A percentile compares a stretch with the other conserved stretches of the same genome.
phyloP scores from a whole-genome alignment of 2,113 vertebrate genomes.

The Dromiciops gliroides region DNA sequence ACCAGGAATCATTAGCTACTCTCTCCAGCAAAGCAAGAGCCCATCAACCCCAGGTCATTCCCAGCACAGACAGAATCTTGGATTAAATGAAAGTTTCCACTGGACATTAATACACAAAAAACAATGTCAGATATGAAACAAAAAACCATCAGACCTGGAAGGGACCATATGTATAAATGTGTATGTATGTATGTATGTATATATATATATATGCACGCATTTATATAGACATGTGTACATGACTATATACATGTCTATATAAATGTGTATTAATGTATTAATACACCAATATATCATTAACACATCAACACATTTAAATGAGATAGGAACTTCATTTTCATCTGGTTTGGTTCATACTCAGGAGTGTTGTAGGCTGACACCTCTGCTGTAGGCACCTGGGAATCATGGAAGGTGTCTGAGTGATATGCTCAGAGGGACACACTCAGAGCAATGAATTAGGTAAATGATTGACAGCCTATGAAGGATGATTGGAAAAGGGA shows the following conservation, averaged over 20 bases:
- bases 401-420: background rate
- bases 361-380: background rate
- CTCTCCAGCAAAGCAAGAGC: background rate
- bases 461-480: background rate
- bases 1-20: constrained; percentile 25
- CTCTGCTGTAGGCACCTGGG: background rate
- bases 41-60: background rate
- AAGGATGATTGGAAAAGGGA: background rate
- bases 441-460: background rate
- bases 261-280: background rate
- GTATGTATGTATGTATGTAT: background rate
- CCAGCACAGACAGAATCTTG: background rate
- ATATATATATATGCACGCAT: background rate
- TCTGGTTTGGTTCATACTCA: background rate
- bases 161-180: background rate
- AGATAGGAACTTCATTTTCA: background rate
- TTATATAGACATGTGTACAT: too few relatives aligned
- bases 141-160: background rate
- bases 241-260: background rate
- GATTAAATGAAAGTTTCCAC: background rate
- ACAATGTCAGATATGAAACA: background rate
- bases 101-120: background rate
- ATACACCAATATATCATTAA: background rate
- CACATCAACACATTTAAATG: background rate
- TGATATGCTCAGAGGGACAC: background rate